Evolutionary conservation across 2,888 invertebrate genomes (phyloP).

Genomic region (Ennomos erosarius): DNA sequence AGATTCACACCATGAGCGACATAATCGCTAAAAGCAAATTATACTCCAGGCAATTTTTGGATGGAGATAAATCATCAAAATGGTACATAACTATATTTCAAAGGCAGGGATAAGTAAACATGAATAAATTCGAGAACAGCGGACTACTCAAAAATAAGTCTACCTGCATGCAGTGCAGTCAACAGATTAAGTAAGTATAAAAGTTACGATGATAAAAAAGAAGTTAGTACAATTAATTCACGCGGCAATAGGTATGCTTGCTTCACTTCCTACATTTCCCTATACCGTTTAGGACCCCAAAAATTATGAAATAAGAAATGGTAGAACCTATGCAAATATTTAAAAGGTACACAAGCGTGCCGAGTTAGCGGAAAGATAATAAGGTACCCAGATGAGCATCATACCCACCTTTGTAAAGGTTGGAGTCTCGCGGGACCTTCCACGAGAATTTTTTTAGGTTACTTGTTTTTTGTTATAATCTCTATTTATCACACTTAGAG

Average conservation of each 20-base stretch:
- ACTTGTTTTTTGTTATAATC: not conserved
- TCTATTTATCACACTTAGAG: too few relatives aligned
- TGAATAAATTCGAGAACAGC: too few relatives aligned
- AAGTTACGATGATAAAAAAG: too few relatives aligned
- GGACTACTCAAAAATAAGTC: too few relatives aligned
- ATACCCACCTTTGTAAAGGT: constrained; percentile 36
- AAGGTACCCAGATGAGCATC: constrained; percentile 40
- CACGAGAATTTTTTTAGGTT: constrained; percentile 24
- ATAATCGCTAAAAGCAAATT: too few relatives aligned
- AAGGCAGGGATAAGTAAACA: too few relatives aligned
- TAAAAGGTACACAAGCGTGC: constrained; percentile 40
- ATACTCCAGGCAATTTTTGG: too few relatives aligned
- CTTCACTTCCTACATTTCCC: constrained; percentile 21
- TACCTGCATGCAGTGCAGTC: constrained; percentile 14
- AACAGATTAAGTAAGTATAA: constrained; percentile 11
- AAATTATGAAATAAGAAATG: constrained; percentile 45
- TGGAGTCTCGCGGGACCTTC: constrained; percentile 31
- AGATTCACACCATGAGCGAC: too few relatives aligned
- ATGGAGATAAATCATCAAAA: too few relatives aligned
- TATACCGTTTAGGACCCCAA: constrained; percentile 33
- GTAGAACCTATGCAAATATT: constrained; percentile 41
- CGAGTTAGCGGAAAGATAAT: constrained; percentile 45
- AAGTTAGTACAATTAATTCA: constrained; percentile 11
- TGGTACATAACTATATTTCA: too few relatives aligned
- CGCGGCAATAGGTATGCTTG: constrained; percentile 8